Evolutionary conservation across 2,888 invertebrate species (phyloP).

Genomic region (Lagria hirta): DNA sequence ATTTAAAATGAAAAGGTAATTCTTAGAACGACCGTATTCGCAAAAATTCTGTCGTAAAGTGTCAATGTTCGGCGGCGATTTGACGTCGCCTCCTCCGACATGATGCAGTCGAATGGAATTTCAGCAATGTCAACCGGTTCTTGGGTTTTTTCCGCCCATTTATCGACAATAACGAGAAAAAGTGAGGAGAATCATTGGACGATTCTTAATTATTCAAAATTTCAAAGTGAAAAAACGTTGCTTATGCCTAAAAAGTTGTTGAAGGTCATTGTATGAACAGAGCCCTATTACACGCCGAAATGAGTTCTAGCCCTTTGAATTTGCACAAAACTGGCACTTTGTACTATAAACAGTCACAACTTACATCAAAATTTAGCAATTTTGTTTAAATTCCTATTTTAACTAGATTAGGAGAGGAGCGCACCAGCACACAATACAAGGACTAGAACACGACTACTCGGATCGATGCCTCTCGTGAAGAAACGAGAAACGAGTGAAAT

Average conservation of each 20-base stretch:
- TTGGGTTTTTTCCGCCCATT: background rate
- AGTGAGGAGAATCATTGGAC: too few species aligned
- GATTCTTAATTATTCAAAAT: too few species aligned
- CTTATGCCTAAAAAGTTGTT: slow-evolving; percentile 23
- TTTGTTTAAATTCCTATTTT: slow-evolving; percentile 44
- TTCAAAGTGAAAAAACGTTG: too few species aligned
- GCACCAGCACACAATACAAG: slow-evolving; percentile 43
- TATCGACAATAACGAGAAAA: background rate
- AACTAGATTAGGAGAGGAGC: slow-evolving; percentile 44
- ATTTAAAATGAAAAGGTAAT: slow-evolving; percentile 6
- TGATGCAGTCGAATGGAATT: slow-evolving; percentile 36
- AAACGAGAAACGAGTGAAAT: too few species aligned
- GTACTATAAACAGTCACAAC: slow-evolving; percentile 36
- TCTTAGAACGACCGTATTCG: slow-evolving; percentile 15
- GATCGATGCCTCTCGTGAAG: slow-evolving; percentile 52
- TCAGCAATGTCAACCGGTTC: slow-evolving; percentile 6
- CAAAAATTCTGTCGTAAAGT: slow-evolving; percentile 11
- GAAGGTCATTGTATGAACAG: slow-evolving; percentile 40
- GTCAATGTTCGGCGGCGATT: slow-evolving; percentile 24
- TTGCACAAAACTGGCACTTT: slow-evolving; percentile 25
- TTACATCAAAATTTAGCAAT: slow-evolving; percentile 48
- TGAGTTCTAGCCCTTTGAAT: slow-evolving; percentile 12
- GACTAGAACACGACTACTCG: slow-evolving; percentile 52
- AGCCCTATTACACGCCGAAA: slow-evolving; percentile 18
- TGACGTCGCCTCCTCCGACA: slow-evolving; percentile 19